These are phyloP conservation scores for Anticlea derivata DNA, from an alignment of 2,888 invertebrate genomes.

Conservation along the genomic window DNA sequence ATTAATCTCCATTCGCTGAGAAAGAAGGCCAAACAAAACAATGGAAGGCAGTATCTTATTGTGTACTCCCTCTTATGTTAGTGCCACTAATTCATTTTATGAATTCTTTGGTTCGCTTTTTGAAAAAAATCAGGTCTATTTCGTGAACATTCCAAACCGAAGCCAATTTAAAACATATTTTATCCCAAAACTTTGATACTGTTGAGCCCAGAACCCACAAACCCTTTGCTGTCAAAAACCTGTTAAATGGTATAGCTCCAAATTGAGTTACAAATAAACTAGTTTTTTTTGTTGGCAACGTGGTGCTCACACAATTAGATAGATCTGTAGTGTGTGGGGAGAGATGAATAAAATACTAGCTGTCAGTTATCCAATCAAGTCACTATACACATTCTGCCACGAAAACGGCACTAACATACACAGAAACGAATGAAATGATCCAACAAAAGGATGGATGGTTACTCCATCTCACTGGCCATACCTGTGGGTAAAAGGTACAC, in stretches of 20 bases:
- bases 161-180: background rate
- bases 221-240: no score
- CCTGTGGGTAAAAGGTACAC: conserved; percentile 25
- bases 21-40: conserved; percentile 60
- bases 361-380: background rate
- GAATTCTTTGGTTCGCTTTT: conserved; percentile 3
- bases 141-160: background rate
- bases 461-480: conserved; percentile 17
- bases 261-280: no score
- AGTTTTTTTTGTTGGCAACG: no score
- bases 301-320: no score
- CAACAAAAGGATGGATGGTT: conserved; percentile 8
- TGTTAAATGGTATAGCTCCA: no score
- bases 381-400: background rate
- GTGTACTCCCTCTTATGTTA: conserved; percentile 34
- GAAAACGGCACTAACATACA: conserved; percentile 1
- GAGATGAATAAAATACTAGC: no score
- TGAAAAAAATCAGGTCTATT: background rate
- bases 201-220: no score
- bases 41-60: conserved; percentile 58
- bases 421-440: conserved; percentile 5
- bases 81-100: conserved; percentile 23
- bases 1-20: conserved; percentile 76
- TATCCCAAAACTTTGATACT: no score
- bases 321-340: no score